These are phyloP conservation scores for Barnardius zonarius DNA, from an alignment of 2,113 vertebrate species.

Conservation along the genomic window DNA sequence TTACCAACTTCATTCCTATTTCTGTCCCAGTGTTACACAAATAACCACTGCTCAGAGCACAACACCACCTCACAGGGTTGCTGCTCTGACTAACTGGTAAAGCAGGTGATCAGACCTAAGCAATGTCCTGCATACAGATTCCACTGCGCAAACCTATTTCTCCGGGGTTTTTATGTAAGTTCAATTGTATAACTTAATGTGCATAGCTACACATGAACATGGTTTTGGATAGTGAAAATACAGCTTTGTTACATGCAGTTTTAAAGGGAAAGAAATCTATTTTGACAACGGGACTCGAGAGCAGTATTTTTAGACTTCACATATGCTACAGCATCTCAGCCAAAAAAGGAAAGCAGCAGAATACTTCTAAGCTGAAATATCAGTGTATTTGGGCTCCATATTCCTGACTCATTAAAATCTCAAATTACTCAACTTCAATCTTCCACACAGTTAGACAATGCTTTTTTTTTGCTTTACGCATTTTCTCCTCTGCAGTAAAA, in stretches of 20 bases:
- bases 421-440: constrained; percentile 17
- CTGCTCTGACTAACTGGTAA: not conserved
- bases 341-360: constrained; percentile 37
- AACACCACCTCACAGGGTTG: accelerated
- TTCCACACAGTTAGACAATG: constrained; percentile 49
- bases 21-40: not conserved
- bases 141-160: not conserved
- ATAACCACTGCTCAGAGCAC: not conserved
- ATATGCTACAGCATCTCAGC: not conserved
- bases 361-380: constrained; percentile 12
- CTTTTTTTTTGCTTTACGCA: not conserved
- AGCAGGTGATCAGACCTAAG: not conserved
- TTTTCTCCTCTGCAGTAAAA: constrained; percentile 41
- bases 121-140: not conserved
- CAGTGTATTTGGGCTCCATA: constrained; percentile 10
- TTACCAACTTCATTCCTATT: not conserved
- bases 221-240: not conserved
- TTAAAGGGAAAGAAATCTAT: constrained; percentile 1
- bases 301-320: constrained; percentile 49
- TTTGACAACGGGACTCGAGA: not conserved
- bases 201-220: accelerated
- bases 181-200: not conserved
- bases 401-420: constrained; percentile 51
- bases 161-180: not conserved
- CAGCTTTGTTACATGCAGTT: not conserved